Conservation (phyloP, 2,113 vertebrate species). For the Scomber colias region DNA sequence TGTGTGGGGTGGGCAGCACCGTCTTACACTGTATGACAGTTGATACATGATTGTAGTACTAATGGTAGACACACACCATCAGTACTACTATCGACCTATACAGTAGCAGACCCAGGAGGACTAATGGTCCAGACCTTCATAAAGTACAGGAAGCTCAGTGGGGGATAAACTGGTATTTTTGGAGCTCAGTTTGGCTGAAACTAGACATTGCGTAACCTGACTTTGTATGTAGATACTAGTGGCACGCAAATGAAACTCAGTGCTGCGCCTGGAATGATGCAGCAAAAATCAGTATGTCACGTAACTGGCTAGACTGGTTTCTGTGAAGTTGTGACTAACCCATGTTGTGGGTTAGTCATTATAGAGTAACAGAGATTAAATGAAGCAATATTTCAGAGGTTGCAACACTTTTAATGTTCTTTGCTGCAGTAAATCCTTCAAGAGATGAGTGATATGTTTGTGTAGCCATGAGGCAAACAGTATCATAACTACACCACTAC, state of each 20-base stretch:
- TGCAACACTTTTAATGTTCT: neutral
- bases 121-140: neutral
- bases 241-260: too few species aligned
- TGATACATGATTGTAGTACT: neutral
- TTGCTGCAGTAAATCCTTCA: neutral
- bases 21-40: neutral
- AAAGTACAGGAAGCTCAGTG: neutral
- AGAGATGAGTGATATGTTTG: neutral
- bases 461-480: neutral
- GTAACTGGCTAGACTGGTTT: conserved; percentile 45
- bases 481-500: neutral
- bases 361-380: neutral
- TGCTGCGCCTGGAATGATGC: neutral
- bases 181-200: neutral
- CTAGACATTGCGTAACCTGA: neutral
- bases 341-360: neutral
- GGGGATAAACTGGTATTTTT: neutral
- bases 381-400: neutral
- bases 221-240: neutral
- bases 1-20: neutral
- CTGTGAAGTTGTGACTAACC: neutral
- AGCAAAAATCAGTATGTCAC: neutral
- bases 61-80: too few species aligned
- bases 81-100: too few species aligned
- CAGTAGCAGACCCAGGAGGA: neutral